A percentile compares a stretch with the other conserved stretches of the same genome.
phyloP scores from a whole-genome alignment of 2,888 invertebrate species.

The Dioctria linearis region DNA sequence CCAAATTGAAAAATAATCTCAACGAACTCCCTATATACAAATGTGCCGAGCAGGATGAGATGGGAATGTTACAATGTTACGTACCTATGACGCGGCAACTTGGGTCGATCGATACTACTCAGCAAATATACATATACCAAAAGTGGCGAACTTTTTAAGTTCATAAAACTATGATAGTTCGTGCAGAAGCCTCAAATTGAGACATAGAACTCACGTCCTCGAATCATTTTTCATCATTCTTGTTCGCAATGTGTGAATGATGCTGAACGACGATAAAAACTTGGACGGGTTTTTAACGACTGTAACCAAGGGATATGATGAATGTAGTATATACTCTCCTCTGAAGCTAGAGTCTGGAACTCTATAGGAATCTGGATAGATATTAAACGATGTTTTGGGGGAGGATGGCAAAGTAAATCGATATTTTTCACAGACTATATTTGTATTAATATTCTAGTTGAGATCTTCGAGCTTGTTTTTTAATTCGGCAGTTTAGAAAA shows the following conservation, averaged over 20 bases:
- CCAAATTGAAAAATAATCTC: constrained; percentile 26
- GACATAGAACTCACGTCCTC: constrained; percentile 33
- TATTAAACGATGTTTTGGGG: constrained; percentile 18
- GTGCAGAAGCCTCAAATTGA: constrained; percentile 33
- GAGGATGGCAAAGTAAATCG: constrained; percentile 26
- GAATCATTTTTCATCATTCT: constrained; percentile 47
- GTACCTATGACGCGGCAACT: not conserved
- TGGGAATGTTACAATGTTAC: not conserved
- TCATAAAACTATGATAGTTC: constrained; percentile 12
- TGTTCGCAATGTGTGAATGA: constrained; percentile 43
- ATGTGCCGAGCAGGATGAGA: not conserved
- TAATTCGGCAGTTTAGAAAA: no score
- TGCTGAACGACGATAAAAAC: constrained; percentile 44
- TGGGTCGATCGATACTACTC: constrained; percentile 18
- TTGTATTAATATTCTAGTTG: no score
- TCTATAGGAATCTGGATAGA: constrained; percentile 3
- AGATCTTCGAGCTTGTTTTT: no score
- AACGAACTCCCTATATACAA: not conserved
- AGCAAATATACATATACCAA: not conserved
- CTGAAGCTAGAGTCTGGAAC: not conserved
- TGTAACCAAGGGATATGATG: constrained; percentile 42
- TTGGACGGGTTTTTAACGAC: constrained; percentile 45
- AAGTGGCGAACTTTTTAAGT: not conserved
- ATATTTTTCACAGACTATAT: not conserved
- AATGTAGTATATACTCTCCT: not conserved